Conservation (phyloP, 2,888 invertebrate species). For the Megamerina dolium region DNA sequence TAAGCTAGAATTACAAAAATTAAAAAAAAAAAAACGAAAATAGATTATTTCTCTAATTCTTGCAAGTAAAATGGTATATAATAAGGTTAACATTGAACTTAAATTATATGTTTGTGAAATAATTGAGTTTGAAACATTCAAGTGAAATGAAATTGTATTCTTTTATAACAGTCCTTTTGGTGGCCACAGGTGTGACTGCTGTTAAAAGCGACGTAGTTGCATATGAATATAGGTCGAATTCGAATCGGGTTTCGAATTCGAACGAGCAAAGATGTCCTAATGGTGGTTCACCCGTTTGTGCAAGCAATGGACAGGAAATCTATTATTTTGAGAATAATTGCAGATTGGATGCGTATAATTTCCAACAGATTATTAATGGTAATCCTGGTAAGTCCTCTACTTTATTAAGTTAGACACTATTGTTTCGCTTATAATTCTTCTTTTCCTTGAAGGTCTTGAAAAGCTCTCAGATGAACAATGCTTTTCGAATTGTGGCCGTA, state of each 20-base stretch:
- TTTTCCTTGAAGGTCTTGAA: not conserved
- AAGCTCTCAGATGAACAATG: not conserved
- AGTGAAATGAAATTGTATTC: conserved; percentile 6
- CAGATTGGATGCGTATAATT: conserved; percentile 18
- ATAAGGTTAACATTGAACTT: too few species aligned
- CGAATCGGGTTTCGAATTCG: too few species aligned
- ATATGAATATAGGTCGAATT: too few species aligned
- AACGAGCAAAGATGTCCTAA: conserved; percentile 8
- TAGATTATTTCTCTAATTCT: too few species aligned
- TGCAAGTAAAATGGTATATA: too few species aligned
- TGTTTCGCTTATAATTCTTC: not conserved
- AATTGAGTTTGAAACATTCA: too few species aligned
- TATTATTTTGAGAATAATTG: conserved; percentile 22
- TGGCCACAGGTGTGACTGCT: not conserved
- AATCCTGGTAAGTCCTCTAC: conserved; percentile 12
- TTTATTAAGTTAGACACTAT: not conserved
- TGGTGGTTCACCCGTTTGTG: conserved; percentile 19
- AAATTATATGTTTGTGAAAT: too few species aligned
- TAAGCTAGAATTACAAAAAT: too few species aligned
- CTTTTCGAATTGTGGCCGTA: conserved; percentile 4
- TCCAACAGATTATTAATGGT: conserved; percentile 11
- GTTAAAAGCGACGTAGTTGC: too few species aligned
- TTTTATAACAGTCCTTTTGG: conserved; percentile 1
- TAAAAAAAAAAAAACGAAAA: too few species aligned
- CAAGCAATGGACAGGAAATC: conserved; percentile 15